Evolutionary conservation across 1,140 invertebrate genomes (phyloP).

Genomic region (Drosophila bipectinata): DNA sequence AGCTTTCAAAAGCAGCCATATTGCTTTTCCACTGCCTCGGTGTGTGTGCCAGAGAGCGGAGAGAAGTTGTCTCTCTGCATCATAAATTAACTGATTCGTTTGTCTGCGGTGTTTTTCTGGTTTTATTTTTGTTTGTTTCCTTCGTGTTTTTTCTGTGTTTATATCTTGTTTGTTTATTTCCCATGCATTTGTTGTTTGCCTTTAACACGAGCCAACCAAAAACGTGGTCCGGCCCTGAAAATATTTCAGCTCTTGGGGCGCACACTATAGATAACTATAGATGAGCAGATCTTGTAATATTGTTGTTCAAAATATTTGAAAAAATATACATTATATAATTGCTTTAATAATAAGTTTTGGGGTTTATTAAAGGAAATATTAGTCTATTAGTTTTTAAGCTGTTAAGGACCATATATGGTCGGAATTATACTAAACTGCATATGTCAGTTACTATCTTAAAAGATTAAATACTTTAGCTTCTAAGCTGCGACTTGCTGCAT

Average conservation of each 20-base stretch:
- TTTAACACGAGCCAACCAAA: constrained; percentile 30
- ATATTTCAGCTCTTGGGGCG: constrained; percentile 2
- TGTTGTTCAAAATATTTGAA: too few relatives aligned
- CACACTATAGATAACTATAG: background rate
- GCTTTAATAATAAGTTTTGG: too few relatives aligned
- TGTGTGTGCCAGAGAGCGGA: constrained; percentile 18
- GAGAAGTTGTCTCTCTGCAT: constrained; percentile 32
- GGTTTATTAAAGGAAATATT: too few relatives aligned
- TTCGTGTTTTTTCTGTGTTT: constrained; percentile 45
- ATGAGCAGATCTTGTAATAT: background rate
- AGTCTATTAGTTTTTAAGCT: too few relatives aligned
- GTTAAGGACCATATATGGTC: too few relatives aligned
- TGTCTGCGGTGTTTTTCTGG: constrained; percentile 35
- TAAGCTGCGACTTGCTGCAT: constrained; percentile 53
- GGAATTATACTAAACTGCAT: too few relatives aligned
- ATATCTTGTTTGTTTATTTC: constrained; percentile 64
- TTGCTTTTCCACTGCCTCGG: constrained; percentile 57
- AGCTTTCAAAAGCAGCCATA: constrained; percentile 78
- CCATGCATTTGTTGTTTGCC: constrained; percentile 46
- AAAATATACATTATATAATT: too few relatives aligned
- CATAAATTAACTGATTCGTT: constrained; percentile 61
- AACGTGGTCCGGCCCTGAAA: constrained; percentile 27
- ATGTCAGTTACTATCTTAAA: background rate
- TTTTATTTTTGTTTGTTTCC: constrained; percentile 28
- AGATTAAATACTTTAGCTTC: constrained; percentile 14